Base-by-base conservation (phyloP, 2,113 vertebrate species). In the Dasypus novemcinctus region DNA sequence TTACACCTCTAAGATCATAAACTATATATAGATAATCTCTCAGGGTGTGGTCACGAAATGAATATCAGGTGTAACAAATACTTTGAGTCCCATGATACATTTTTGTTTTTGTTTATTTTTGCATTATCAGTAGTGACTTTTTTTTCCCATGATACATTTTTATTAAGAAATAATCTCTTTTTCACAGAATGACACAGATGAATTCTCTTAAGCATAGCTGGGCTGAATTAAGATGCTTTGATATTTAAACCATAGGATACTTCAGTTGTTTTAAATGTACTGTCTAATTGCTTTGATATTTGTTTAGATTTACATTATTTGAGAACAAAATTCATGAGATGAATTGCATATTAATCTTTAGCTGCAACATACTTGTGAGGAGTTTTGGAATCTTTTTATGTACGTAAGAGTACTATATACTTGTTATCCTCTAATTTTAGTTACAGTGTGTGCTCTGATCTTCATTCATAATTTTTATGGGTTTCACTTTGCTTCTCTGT, bases 91-190 rank as follows among this genome's bases (percentile, higher is more conserved):
- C 69, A 5, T 68, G 25, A 69, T 84, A 8, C 85, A 61, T 89
- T 92, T n/a, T n/a, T n/a, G n/a, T n/a, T n/a, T n/a, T n/a, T n/a
- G n/a, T n/a, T n/a, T n/a, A n/a, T n/a, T n/a, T n/a, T n/a, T n/a
- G n/a, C n/a, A n/a, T n/a, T n/a, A n/a, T n/a, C n/a, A n/a, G n/a
- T n/a, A n/a, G n/a, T n/a, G n/a, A n/a, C n/a, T n/a, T n/a, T n/a
- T n/a, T n/a, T n/a, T n/a, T 93, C n/a, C 46, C 69, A 5, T 68
- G 25, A 69, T 84, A 8, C 85, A 61, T 89, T 92, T n/a, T 82
- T 90, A 84, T 87, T 46, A 3, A 69, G 91, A 95, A 31, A 87
- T 87, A 76, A 83, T 92, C 46, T 89, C 36, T 68, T 84, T 93
- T 93, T 66, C 43, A 57, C 54, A 92, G 25, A 90, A 4, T 66